Evolutionary conservation across 2,888 invertebrate genomes (phyloP).

Genomic region (Sphaerophoria taeniata): DNA sequence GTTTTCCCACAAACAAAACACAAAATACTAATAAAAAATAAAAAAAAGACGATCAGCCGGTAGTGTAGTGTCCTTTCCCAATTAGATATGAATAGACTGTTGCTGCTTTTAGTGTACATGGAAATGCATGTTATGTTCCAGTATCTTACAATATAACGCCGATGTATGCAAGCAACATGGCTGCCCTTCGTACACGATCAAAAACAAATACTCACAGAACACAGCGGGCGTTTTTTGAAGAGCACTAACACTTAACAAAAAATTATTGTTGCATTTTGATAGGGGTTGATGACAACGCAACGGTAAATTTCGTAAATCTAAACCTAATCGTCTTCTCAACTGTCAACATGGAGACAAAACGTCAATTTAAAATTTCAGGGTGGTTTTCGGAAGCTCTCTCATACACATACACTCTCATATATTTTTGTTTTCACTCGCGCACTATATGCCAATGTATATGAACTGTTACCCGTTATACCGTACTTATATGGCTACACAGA

Average conservation of each 20-base stretch:
- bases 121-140: constrained; percentile 15
- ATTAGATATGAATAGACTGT: constrained; percentile 73
- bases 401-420: too few relatives aligned
- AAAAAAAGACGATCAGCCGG: constrained; percentile 61
- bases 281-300: constrained; percentile 56
- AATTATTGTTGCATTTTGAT: constrained; percentile 35
- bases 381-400: constrained; percentile 24
- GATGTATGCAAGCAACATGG: constrained; percentile 38
- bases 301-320: constrained; percentile 12
- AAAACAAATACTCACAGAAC: background rate
- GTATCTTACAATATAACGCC: background rate
- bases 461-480: too few relatives aligned
- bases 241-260: constrained; percentile 37
- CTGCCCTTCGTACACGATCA: constrained; percentile 39
- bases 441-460: constrained; percentile 34
- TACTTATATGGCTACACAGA: too few relatives aligned
- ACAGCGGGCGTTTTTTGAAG: constrained; percentile 19
- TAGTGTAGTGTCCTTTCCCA: constrained; percentile 66
- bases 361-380: constrained; percentile 56
- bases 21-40: constrained; percentile 26
- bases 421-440: constrained; percentile 44
- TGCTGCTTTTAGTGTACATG: constrained; percentile 64
- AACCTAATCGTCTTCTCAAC: too few relatives aligned
- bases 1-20: too few relatives aligned
- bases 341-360: constrained; percentile 22